Conservation (phyloP, 2,888 invertebrate species). For the Apodemia zela region DNA sequence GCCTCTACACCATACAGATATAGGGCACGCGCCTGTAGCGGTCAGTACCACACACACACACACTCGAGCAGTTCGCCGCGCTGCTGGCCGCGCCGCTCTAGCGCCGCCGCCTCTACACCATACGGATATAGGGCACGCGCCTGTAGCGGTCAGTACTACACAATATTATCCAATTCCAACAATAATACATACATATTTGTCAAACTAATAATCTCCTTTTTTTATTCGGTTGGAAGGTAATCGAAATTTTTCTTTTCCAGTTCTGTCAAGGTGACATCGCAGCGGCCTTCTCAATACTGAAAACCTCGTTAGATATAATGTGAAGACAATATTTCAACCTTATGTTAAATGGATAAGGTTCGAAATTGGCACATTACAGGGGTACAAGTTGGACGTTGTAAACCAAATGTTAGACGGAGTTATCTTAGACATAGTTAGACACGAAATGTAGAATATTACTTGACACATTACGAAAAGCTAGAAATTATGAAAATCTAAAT, state of each 20-base stretch:
- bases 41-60: conserved; percentile 44
- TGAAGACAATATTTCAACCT: conserved; percentile 8
- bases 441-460: not conserved
- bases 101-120: conserved; percentile 60
- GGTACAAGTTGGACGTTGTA: conserved; percentile 9
- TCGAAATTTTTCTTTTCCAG: conserved; percentile 8
- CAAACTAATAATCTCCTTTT: no score
- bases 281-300: not conserved
- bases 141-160: conserved; percentile 28
- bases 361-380: conserved; percentile 8
- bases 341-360: conserved; percentile 6
- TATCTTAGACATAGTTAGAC: not conserved
- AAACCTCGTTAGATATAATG: not conserved
- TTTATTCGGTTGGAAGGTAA: not conserved
- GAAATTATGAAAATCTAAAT: not conserved
- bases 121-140: conserved; percentile 50
- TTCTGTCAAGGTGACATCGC: not conserved
- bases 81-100: conserved; percentile 46
- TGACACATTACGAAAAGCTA: not conserved
- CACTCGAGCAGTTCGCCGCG: conserved; percentile 70
- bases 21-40: conserved; percentile 43
- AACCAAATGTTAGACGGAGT: conserved; percentile 4
- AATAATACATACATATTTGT: no score
- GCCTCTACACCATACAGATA: conserved; percentile 57
- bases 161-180: not conserved